A percentile compares a stretch with the other conserved stretches of the same genome.
Conservation (phyloP, 1,140 invertebrate genomes). For the Samia ricini region DNA sequence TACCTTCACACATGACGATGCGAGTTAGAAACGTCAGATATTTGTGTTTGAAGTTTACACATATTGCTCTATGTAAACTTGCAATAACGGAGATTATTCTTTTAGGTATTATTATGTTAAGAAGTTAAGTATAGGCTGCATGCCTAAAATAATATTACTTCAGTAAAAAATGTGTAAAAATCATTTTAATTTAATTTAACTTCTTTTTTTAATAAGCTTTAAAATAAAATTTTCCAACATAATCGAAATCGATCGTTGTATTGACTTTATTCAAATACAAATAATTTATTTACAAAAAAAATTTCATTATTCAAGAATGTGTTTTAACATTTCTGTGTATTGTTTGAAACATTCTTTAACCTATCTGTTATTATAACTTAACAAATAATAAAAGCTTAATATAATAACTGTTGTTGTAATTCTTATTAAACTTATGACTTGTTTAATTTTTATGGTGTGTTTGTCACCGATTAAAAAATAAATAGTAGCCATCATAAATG, state of each 20-base stretch:
- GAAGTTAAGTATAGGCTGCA: neutral
- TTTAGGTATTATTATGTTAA: neutral
- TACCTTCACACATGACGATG: slow-evolving; percentile 12
- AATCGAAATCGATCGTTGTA: no score
- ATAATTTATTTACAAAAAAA: no score
- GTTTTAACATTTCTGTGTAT: no score
- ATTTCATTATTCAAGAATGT: no score
- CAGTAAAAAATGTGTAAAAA: no score
- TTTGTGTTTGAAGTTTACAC: slow-evolving; percentile 38
- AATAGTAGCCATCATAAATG: neutral
- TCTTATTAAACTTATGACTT: neutral
- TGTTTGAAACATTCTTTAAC: no score
- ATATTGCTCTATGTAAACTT: slow-evolving; percentile 13
- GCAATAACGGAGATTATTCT: slow-evolving; percentile 1
- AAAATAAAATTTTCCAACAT: no score
- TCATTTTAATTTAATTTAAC: no score
- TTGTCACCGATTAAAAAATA: neutral
- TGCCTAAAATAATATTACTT: no score
- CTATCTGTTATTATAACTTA: no score
- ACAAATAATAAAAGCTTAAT: neutral
- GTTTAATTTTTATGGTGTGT: neutral
- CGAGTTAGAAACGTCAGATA: slow-evolving; percentile 29
- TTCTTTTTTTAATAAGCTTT: no score
- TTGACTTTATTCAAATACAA: no score
- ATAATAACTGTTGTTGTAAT: neutral